Evolutionary conservation across 2,797 vertebrate genomes (phyloP).

Genomic region (Sarcoramphus papa): DNA sequence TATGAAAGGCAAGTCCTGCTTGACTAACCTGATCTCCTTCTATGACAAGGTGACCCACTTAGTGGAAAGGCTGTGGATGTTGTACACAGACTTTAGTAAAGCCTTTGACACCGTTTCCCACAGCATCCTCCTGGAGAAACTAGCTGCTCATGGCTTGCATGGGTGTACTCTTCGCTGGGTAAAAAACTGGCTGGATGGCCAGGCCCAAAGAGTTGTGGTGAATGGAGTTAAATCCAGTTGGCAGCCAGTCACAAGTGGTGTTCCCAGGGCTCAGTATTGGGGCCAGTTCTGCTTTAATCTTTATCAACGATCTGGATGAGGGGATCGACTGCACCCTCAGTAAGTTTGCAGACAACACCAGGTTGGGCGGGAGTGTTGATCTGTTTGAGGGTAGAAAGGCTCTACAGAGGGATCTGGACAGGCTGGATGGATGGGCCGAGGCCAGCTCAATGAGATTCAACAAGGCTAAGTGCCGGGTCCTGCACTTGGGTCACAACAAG

Average conservation of each 20-base stretch:
- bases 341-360: not conserved
- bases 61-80: not conserved
- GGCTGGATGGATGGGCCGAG: not conserved
- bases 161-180: not conserved
- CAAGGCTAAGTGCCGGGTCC: not conserved
- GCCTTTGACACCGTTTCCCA: not conserved
- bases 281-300: not conserved
- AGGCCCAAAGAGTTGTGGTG: not conserved
- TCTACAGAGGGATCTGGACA: not conserved
- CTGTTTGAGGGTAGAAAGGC: not conserved
- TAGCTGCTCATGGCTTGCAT: not conserved
- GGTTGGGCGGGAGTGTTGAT: not conserved
- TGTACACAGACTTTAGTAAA: not conserved
- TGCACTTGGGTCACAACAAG: not conserved
- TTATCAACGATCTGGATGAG: not conserved
- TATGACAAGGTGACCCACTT: not conserved
- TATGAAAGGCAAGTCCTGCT: not conserved
- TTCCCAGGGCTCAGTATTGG: not conserved
- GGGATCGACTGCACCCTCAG: not conserved
- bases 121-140: not conserved
- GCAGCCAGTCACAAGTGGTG: not conserved
- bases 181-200: not conserved
- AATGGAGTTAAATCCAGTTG: not conserved
- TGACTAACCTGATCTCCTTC: not conserved
- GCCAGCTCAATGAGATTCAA: not conserved